A percentile compares a stretch with the other conserved stretches of the same genome.
Evolutionary conservation across 2,113 vertebrate species (phyloP).

Genomic region (Ia io): DNA sequence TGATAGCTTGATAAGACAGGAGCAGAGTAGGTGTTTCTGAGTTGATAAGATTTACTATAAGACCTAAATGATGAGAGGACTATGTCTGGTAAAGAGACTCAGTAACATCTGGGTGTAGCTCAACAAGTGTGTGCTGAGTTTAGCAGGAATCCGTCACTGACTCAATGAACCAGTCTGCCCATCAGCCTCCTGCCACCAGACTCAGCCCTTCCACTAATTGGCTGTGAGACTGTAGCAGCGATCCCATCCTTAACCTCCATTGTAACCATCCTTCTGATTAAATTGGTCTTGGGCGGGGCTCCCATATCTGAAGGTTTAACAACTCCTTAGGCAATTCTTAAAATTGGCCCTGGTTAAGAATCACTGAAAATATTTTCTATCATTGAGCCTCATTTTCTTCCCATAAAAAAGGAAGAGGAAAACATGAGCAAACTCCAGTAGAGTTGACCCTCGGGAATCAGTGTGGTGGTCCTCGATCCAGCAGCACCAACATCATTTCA

Average conservation of each 20-base stretch:
- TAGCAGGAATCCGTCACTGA: background rate
- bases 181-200: background rate
- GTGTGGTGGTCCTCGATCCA: rapidly evolving
- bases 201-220: background rate
- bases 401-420: background rate
- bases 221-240: background rate
- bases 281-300: background rate
- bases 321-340: background rate
- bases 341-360: background rate
- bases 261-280: background rate
- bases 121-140: background rate
- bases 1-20: background rate
- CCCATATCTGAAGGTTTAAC: background rate
- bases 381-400: background rate
- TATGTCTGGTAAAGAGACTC: background rate
- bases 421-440: background rate
- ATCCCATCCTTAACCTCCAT: background rate
- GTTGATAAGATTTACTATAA: background rate
- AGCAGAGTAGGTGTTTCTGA: background rate
- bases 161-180: background rate
- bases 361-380: background rate
- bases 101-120: background rate
- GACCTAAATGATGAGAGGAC: background rate
- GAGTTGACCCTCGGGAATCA: too few species aligned
- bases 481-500: background rate